A percentile compares a stretch with the other conserved stretches of the same genome.
phyloP scores from a whole-genome alignment of 2,113 vertebrate genomes.

The Cyanoderma ruficeps region DNA sequence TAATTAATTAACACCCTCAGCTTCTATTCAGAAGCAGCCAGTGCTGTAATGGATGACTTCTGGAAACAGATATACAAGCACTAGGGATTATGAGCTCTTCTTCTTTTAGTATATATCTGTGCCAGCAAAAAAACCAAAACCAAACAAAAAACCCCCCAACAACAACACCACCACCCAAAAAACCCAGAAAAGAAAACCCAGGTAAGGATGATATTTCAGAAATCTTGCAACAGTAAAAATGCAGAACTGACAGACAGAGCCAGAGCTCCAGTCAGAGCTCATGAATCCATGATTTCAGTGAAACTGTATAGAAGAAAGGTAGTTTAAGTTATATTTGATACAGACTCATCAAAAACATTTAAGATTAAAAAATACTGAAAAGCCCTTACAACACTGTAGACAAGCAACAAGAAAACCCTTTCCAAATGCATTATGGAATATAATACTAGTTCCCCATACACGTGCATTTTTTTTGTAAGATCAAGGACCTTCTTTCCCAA shows the following conservation, averaged over 20 bases:
- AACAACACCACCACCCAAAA: neutral
- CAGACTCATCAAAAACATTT: neutral
- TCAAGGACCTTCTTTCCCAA: neutral
- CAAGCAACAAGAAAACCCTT: neutral
- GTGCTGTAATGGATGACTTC: neutral
- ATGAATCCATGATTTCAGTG: neutral
- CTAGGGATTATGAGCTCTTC: neutral
- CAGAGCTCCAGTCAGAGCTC: neutral
- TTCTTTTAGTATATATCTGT: neutral
- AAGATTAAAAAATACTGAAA: neutral
- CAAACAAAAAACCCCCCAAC: no score
- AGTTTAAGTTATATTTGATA: neutral
- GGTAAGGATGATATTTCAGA: neutral
- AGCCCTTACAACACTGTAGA: neutral
- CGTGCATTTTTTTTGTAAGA: neutral
- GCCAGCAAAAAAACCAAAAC: neutral
- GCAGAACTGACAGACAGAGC: neutral
- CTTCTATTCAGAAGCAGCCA: neutral
- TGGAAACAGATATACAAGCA: neutral
- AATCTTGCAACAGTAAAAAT: neutral
- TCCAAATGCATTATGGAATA: neutral
- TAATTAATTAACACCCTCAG: constrained; percentile 28
- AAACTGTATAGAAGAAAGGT: neutral
- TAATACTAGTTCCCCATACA: neutral
- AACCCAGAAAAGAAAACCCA: neutral